Evolutionary conservation across 2,888 invertebrate genomes (phyloP), one percentile per base, ranked within the genome.

Genomic region (Aspidiotus destructor): DNA sequence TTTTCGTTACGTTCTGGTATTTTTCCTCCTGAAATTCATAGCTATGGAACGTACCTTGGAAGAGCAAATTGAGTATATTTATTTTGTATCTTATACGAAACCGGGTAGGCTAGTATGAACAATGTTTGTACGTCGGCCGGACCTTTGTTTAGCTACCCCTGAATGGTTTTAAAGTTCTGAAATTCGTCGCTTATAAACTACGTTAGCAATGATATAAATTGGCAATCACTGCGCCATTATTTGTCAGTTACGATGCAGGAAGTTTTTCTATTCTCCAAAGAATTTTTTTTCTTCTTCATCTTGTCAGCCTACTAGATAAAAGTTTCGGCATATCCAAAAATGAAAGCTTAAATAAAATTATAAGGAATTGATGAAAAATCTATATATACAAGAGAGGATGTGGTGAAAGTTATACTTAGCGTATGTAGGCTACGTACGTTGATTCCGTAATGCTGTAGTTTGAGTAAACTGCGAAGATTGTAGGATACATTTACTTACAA

Each of bases 161-260:
- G 17, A 58, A 15, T 16, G 57, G 64, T 58, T 65, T 65, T 57
- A 42, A 65, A 65, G 41, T 57, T 65, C 42, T 42, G 57, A 58
- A 42, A 65, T 65, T 65, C 65, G 42, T 41, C 70, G 71, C 68
- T 70, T 68, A 71, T 71, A 71, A 71, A 71, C 71, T 60, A 62
- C 70, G 71, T 71, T 71, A 70, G 68, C 62, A 62, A 70, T 69
- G 67, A 67, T 70, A 67, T 70, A 71, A 71, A 71, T 71, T 71
- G 71, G 69, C 71, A 71, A 71, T 71, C 71, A 71, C 71, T 69
- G 71, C 70, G 69, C 71, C 71, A 71, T 71, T 71, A 71, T 71
- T 69, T 44, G 61, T 62, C 69, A 68, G 55, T 60, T 68, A 63
- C 58, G 65, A 58, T 58, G 65, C 48, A 44, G 65, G 65, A 65